These are phyloP conservation scores for Antechinus flavipes DNA, from an alignment of 2,113 vertebrate genomes.

Conservation along the genomic window DNA sequence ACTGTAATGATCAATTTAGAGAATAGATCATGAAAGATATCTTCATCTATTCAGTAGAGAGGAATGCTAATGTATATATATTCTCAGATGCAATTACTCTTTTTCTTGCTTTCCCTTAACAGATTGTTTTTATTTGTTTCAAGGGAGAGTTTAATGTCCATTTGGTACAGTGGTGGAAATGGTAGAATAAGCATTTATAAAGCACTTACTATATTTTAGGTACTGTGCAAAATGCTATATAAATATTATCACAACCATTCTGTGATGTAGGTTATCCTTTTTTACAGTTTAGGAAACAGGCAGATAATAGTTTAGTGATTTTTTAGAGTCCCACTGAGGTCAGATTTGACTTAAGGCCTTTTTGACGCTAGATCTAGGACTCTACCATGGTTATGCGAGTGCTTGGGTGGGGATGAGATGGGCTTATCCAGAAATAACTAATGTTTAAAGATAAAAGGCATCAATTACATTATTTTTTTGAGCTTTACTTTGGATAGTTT, in stretches of 20 bases:
- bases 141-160: not conserved
- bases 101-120: not conserved
- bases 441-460: not conserved
- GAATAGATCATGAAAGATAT: not conserved
- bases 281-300: not conserved
- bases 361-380: not conserved
- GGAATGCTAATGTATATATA: not conserved
- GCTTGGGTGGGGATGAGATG: no score
- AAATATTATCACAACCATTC: not conserved
- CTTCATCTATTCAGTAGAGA: not conserved
- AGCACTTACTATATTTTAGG: not conserved
- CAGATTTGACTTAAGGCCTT: not conserved
- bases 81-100: not conserved
- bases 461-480: constrained; percentile 11
- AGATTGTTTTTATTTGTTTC: not conserved
- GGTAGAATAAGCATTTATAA: not conserved
- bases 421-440: not conserved
- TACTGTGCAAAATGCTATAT: not conserved
- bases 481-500: not conserved
- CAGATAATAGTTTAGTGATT: not conserved
- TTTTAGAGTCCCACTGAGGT: not conserved
- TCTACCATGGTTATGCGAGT: not conserved
- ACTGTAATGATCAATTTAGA: not conserved
- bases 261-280: not conserved
- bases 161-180: not conserved